Evolutionary conservation across 2,888 invertebrate species (phyloP).

Genomic region (Synergus gifuensis): DNA sequence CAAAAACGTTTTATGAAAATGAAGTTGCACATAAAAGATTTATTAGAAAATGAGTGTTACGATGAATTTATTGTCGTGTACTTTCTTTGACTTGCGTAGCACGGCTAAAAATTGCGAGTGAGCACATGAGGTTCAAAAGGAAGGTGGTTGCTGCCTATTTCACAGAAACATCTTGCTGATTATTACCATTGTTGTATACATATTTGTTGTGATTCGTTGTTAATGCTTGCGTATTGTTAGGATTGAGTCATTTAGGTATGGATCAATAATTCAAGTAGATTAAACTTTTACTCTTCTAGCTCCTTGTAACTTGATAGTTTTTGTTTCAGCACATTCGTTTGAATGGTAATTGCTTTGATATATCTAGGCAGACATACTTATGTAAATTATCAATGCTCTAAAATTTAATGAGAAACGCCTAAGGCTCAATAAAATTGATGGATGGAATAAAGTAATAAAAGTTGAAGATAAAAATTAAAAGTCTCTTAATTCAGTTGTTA

Average conservation of each 20-base stretch:
- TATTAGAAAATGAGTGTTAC: constrained; percentile 14
- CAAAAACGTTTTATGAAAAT: constrained; percentile 34
- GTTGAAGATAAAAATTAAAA: not conserved
- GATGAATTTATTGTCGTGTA: not conserved
- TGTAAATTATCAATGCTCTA: constrained; percentile 9
- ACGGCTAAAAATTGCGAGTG: constrained; percentile 12
- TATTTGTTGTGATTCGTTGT: constrained; percentile 78
- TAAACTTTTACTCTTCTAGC: constrained; percentile 73
- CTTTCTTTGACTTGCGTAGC: constrained; percentile 33
- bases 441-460: not conserved
- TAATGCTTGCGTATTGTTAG: constrained; percentile 78
- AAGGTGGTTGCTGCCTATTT: constrained; percentile 72
- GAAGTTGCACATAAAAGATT: constrained; percentile 38
- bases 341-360: constrained; percentile 70
- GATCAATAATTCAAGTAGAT: constrained; percentile 77
- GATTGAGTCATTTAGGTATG: constrained; percentile 79
- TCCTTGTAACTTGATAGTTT: constrained; percentile 72
- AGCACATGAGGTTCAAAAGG: constrained; percentile 59
- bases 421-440: not conserved
- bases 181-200: constrained; percentile 77
- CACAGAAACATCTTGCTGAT: constrained; percentile 72
- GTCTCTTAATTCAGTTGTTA: no score
- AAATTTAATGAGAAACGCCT: not conserved
- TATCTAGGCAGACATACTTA: constrained; percentile 52
- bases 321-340: constrained; percentile 76